These are phyloP conservation scores for Ridgeia piscesae DNA, from an alignment of 1,140 invertebrate species.

Conservation along the genomic window DNA sequence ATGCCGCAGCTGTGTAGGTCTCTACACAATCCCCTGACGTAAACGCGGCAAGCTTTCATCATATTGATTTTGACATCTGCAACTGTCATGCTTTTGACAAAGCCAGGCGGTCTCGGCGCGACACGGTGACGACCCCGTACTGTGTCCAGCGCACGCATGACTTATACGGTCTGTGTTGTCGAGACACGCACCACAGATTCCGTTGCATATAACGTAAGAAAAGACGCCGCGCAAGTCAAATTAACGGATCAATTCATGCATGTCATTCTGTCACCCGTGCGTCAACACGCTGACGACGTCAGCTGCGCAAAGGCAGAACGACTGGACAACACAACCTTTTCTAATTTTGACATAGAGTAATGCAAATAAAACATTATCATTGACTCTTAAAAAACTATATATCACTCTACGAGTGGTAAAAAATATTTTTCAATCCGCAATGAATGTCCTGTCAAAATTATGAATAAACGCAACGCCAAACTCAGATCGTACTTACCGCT, in stretches of 20 bases:
- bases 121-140: background rate
- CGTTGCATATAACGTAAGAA: background rate
- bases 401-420: background rate
- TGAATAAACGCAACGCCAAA: constrained; percentile 5
- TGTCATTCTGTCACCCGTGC: constrained; percentile 3
- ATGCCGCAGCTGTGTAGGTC: constrained; percentile 11
- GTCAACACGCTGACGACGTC: background rate
- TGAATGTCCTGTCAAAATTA: background rate
- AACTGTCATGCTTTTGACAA: constrained; percentile 28
- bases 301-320: background rate
- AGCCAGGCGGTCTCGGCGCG: background rate
- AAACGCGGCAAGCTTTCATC: constrained; percentile 12
- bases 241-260: constrained; percentile 1
- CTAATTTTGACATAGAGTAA: background rate
- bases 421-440: background rate
- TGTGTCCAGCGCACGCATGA: background rate
- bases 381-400: background rate
- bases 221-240: background rate
- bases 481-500: constrained; percentile 3
- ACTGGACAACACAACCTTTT: background rate
- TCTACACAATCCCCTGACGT: constrained; percentile 21
- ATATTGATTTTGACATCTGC: constrained; percentile 24
- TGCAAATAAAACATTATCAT: background rate
- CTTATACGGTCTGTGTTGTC: background rate
- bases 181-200: background rate